phyloP scores from a whole-genome alignment of 2,888 invertebrate species.

The Pyrocoelia pectoralis region DNA sequence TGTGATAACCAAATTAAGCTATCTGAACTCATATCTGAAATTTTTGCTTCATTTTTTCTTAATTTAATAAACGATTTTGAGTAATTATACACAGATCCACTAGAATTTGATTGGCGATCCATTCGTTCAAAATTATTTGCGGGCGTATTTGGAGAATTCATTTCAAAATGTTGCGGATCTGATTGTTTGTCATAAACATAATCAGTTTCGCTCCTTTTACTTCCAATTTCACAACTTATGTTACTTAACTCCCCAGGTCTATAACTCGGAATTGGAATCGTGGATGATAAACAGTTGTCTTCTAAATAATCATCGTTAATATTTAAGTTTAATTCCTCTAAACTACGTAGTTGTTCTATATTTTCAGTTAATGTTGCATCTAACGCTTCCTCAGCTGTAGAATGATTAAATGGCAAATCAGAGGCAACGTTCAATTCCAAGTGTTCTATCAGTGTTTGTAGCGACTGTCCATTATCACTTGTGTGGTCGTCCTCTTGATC shows the following conservation, averaged over 20 bases:
- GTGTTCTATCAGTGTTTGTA: constrained; percentile 55
- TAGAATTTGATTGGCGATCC: constrained; percentile 32
- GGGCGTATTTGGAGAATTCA: constrained; percentile 26
- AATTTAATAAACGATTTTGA: neutral
- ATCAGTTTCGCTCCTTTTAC: constrained; percentile 65
- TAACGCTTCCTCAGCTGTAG: constrained; percentile 63
- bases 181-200: constrained; percentile 39
- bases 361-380: constrained; percentile 58
- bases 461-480: constrained; percentile 46
- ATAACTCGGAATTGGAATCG: constrained; percentile 73
- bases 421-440: constrained; percentile 57
- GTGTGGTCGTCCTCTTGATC: constrained; percentile 70
- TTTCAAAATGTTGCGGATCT: constrained; percentile 31
- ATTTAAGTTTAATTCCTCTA: constrained; percentile 60
- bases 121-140: constrained; percentile 17
- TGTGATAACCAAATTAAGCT: constrained; percentile 92
- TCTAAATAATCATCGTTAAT: constrained; percentile 60
- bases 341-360: constrained; percentile 50
- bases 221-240: constrained; percentile 71
- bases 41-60: constrained; percentile 61
- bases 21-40: constrained; percentile 87
- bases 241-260: constrained; percentile 64
- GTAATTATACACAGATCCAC: constrained; percentile 12
- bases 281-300: constrained; percentile 62
- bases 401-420: constrained; percentile 61